phyloP scores from a whole-genome alignment of 2,888 invertebrate species.

The Himalopsyche tibetana region DNA sequence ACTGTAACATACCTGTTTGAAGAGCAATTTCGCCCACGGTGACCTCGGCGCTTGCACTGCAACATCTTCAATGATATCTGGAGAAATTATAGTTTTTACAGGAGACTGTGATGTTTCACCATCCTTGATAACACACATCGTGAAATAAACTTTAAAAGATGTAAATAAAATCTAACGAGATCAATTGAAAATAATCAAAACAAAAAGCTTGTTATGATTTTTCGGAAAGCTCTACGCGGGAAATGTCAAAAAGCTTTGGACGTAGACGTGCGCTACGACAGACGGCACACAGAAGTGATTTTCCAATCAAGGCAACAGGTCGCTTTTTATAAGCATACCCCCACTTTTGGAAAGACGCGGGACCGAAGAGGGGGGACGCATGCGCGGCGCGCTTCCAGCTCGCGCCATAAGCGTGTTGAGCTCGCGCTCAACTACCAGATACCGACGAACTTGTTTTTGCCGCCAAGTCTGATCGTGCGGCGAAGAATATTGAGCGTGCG shows the following conservation, averaged over 20 bases:
- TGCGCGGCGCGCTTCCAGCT: conserved; percentile 69
- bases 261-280: conserved; percentile 45
- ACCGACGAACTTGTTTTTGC: conserved; percentile 39
- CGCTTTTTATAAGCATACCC: conserved; percentile 56
- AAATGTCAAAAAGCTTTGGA: conserved; percentile 5
- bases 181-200: neutral
- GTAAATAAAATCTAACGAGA: no score
- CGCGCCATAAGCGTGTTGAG: conserved; percentile 72
- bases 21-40: conserved; percentile 78
- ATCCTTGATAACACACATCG: conserved; percentile 78
- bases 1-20: conserved; percentile 75
- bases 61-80: conserved; percentile 53
- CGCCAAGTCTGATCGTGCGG: conserved; percentile 21
- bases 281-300: conserved; percentile 49
- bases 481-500: conserved; percentile 30
- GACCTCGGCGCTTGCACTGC: conserved; percentile 73
- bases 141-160: conserved; percentile 67
- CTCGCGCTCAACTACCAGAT: conserved; percentile 64
- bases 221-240: conserved; percentile 3
- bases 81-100: conserved; percentile 68
- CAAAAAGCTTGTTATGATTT: conserved; percentile 40
- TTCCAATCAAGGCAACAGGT: conserved; percentile 52
- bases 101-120: conserved; percentile 70
- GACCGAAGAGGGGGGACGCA: conserved; percentile 64
- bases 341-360: neutral